These are phyloP conservation scores for Crax fasciolata DNA, from an alignment of 2,797 vertebrate genomes.

Conservation along the genomic window DNA sequence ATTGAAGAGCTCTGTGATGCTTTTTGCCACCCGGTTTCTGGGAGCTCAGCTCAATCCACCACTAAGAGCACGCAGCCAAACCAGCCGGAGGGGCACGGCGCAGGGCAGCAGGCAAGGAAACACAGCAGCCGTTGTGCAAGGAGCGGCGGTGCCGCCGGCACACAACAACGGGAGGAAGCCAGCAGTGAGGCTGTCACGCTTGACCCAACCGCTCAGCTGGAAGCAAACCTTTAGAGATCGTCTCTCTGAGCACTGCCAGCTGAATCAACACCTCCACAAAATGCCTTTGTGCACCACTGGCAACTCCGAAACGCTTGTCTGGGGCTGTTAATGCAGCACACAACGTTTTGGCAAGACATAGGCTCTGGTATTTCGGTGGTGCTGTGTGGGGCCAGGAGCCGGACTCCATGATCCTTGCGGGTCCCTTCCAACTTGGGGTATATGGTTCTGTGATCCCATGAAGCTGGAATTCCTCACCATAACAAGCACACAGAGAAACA, in stretches of 20 bases:
- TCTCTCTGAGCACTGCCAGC: not conserved
- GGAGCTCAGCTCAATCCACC: not conserved
- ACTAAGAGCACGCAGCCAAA: not conserved
- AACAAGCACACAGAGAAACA: no score
- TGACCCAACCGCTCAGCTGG: not conserved
- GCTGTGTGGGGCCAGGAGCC: no score
- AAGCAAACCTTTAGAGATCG: not conserved
- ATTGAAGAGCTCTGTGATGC: not conserved
- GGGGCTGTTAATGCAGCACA: no score
- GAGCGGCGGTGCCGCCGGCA: not conserved
- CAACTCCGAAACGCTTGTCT: not conserved
- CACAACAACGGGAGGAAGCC: no score
- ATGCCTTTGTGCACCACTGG: not conserved
- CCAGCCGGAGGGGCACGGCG: rapidly evolving
- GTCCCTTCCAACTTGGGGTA: no score
- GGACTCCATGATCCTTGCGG: no score
- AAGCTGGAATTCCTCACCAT: not conserved
- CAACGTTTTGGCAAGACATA: no score
- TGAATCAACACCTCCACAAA: not conserved
- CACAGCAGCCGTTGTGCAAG: not conserved
- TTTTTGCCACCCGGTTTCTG: not conserved
- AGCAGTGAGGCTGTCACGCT: not conserved
- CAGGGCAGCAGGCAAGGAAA: not conserved
- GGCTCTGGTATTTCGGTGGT: no score
- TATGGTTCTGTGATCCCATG: no score